phyloP scores from a whole-genome alignment of 2,113 vertebrate species.

The Eulemur macaco region DNA sequence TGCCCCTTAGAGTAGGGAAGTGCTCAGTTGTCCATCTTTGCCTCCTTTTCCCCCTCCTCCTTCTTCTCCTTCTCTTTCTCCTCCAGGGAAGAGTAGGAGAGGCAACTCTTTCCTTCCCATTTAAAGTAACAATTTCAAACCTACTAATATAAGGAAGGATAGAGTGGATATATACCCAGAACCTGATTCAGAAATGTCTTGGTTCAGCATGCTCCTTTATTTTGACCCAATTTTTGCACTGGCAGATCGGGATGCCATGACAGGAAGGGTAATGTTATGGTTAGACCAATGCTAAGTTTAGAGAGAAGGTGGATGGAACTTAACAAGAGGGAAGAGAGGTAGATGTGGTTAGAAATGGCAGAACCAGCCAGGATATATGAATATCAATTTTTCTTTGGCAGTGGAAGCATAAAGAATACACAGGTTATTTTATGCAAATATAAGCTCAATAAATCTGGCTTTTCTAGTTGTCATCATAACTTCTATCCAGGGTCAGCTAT shows the following conservation, averaged over 20 bases:
- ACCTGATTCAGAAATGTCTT: not conserved
- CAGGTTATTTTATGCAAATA: not conserved
- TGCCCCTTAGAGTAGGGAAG: not conserved
- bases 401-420: not conserved
- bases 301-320: not conserved
- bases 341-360: not conserved
- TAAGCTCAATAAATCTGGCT: not conserved
- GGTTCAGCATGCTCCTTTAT: not conserved
- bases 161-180: not conserved
- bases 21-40: not conserved
- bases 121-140: conserved; percentile 37
- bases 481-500: not conserved
- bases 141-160: not conserved
- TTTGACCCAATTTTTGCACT: not conserved
- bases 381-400: not conserved
- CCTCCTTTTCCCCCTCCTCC: not conserved
- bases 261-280: not conserved
- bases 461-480: conserved; percentile 19
- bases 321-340: not conserved
- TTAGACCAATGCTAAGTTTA: not conserved
- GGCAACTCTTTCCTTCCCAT: not conserved
- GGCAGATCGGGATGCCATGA: not conserved
- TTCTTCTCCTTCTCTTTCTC: not conserved
- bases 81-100: not conserved
- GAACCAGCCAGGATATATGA: conserved; percentile 5